Percentiles rank a stretch among this genome's conserved stretches.
Conservation (phyloP, 2,113 vertebrate species). For the Patagioenas fasciata region DNA sequence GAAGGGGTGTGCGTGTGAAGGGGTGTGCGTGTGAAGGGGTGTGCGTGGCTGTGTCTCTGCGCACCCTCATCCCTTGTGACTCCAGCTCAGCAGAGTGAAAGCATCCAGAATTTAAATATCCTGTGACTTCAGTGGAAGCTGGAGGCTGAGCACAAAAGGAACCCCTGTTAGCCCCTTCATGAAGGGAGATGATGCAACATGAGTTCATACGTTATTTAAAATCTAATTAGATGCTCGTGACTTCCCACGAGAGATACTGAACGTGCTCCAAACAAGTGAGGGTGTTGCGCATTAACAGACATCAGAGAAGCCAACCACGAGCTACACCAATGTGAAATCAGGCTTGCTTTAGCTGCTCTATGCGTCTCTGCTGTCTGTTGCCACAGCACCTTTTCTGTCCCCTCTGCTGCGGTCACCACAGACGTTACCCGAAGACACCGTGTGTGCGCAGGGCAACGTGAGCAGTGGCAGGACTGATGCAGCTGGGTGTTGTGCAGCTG, state of each 20-base stretch:
- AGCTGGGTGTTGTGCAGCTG: background rate
- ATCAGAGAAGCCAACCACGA: background rate
- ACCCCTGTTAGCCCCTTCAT: background rate
- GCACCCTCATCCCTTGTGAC: accelerated
- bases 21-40: background rate
- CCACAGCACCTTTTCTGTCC: background rate
- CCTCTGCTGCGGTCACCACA: background rate
- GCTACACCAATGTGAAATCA: background rate
- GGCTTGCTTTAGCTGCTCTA: background rate
- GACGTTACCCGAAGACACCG: accelerated
- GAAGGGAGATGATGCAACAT: background rate
- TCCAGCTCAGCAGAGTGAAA: background rate
- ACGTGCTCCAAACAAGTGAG: background rate
- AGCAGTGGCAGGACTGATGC: background rate
- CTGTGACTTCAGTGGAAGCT: background rate
- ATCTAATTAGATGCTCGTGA: background rate
- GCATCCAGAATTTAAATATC: background rate
- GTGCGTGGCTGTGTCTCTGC: background rate
- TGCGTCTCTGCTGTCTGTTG: no score
- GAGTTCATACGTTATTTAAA: background rate
- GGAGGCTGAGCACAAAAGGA: background rate
- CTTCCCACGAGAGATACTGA: background rate
- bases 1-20: background rate
- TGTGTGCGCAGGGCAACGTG: accelerated
- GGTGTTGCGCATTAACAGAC: background rate